Evolutionary conservation across 2,888 invertebrate species (phyloP), one percentile per base, ranked within the genome.

Genomic region (Ornithoptera priamus): DNA sequence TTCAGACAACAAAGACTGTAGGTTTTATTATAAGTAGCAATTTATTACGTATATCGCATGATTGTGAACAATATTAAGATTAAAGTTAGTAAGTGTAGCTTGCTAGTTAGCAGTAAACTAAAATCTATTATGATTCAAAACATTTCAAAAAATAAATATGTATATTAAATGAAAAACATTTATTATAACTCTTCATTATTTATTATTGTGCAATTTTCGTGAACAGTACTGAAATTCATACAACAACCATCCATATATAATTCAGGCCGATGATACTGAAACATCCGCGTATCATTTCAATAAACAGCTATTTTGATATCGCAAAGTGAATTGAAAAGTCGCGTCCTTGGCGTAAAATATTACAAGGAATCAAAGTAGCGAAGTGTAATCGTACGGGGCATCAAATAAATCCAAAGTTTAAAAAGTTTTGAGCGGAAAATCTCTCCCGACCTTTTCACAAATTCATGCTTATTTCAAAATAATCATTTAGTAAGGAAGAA

Each of bases 331-430:
- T 61, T 62, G 59, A 62, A 62, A 65, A 67, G 53, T 70, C 67
- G 5, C 12, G 36, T 46, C 67, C 53, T 62, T 61, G 24, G 39
- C n/a, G 64, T 64, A 65, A 70, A 70, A 67, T 70, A 61, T 70
- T 61, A 64, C 36, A 67, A 67, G 67, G 71, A 68, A 57, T 63
- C 63, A 70, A 68, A 70, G 67, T 69, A 62, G 42, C 39, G 67
- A 61, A 68, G 68, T 66, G 68, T 63, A 69, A 78, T 68, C 75
- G 78, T 76, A 77, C 74, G 72, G 72, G 76, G 76, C 78, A 80
- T 81, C 80, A 82, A 81, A 84, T 81, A 82, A 81, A 84, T 83
- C 80, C 79, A 75, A 77, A 83, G 78, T 83, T 81, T 79, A 73
- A 76, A 79, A 83, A 80, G 81, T 80, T 70, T 79, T 71, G 69